Evolutionary conservation across 1,140 invertebrate species (phyloP).

Genomic region (Pissodes strobi): DNA sequence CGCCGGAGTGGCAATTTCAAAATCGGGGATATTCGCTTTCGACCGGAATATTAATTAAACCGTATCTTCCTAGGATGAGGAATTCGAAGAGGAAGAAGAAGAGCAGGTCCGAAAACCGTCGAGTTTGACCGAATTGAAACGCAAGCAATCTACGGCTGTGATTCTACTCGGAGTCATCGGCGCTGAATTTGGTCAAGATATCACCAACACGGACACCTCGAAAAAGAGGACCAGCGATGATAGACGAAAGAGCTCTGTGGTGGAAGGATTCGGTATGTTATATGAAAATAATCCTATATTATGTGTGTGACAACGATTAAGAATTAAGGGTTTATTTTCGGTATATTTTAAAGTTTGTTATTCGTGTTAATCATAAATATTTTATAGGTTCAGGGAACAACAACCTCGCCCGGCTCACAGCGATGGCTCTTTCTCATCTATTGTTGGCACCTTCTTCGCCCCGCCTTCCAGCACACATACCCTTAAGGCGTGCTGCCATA

Average conservation of each 20-base stretch:
- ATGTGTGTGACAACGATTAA: too few species aligned
- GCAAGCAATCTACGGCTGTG: slow-evolving; percentile 96
- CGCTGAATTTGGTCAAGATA: slow-evolving; percentile 95
- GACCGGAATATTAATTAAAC: background rate
- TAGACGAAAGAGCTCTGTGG: slow-evolving; percentile 78
- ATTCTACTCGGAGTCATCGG: slow-evolving; percentile 96
- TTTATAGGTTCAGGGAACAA: slow-evolving; percentile 86
- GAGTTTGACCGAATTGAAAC: slow-evolving; percentile 82
- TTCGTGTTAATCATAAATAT: too few species aligned
- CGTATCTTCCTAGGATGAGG: slow-evolving; percentile 64
- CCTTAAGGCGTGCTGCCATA: slow-evolving; percentile 90
- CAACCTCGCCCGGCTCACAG: slow-evolving; percentile 87
- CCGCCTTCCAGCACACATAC: slow-evolving; percentile 85
- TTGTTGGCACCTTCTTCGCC: slow-evolving; percentile 82
- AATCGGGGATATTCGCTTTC: background rate
- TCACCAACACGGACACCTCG: slow-evolving; percentile 65
- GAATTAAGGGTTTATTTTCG: too few species aligned
- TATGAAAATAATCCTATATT: background rate
- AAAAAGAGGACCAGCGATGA: slow-evolving; percentile 63
- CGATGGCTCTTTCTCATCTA: slow-evolving; percentile 91
- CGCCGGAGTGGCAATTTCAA: background rate
- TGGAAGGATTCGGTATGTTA: slow-evolving; percentile 64
- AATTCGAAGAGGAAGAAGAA: slow-evolving; percentile 85
- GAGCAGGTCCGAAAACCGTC: slow-evolving; percentile 78
- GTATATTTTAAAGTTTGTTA: too few species aligned